phyloP scores from a whole-genome alignment of 2,113 vertebrate genomes.

The Colaptes auratus region DNA sequence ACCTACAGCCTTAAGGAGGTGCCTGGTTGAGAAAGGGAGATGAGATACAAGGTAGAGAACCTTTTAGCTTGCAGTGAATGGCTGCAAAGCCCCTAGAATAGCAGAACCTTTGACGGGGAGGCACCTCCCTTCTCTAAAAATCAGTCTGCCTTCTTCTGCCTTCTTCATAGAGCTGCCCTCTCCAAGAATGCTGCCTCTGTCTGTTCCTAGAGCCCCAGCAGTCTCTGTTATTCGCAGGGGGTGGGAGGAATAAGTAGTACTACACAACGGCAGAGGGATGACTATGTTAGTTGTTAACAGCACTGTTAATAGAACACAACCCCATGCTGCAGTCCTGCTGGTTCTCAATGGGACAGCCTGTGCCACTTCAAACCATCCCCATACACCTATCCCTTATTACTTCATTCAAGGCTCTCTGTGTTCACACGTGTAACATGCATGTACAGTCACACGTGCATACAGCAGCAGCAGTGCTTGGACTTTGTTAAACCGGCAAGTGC shows the following conservation, averaged over 20 bases:
- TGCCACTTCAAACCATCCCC: not conserved
- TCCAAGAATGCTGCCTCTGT: not conserved
- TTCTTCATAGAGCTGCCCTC: not conserved
- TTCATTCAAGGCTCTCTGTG: not conserved
- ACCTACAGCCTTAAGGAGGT: not conserved
- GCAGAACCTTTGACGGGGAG: not conserved
- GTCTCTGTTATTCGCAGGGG: not conserved
- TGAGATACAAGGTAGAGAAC: not conserved
- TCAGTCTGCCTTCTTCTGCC: not conserved
- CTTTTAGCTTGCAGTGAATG: not conserved
- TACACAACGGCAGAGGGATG: not conserved
- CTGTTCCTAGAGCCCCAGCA: not conserved
- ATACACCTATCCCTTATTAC: not conserved
- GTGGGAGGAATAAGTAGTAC: not conserved
- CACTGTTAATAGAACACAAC: not conserved
- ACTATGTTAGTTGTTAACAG: not conserved
- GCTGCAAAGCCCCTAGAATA: not conserved
- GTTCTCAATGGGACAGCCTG: not conserved
- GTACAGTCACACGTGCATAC: too few species aligned
- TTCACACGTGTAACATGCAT: fast-evolving
- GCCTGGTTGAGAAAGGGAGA: not conserved
- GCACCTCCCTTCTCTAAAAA: not conserved
- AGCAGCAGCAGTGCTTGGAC: not conserved
- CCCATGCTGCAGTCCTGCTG: not conserved
- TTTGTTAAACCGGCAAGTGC: not conserved